Evolutionary conservation across 2,113 vertebrate species (phyloP), one percentile per base, ranked within the genome.

Genomic region (Zosterops japonicus): DNA sequence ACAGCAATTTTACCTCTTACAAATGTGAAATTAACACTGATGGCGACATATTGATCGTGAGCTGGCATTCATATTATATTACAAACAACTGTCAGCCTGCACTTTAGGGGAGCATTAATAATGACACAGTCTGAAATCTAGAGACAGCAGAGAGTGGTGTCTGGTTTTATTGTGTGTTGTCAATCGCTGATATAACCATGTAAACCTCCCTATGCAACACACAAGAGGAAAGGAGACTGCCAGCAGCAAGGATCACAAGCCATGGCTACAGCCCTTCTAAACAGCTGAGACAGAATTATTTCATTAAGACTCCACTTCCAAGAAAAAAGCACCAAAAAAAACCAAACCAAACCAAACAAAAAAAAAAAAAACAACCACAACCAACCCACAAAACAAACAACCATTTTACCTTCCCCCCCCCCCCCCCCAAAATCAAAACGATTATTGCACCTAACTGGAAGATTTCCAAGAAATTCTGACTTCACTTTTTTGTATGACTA

Each of bases 121-220:
- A 29, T 3, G 7, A 39, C 56, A 69, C 1, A 4, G 47, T 70
- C 74, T 31, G 80, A 81, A 90, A 94, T 44, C 56, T 76, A 71
- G 63, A 60, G 41, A 69, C 35, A 88, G 52, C 59, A 89, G 25
- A 89, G 55, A 77, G n/a, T 0, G 0, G 18, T 8, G 18, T 61
- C 59, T 44, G 25, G 24, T 11, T 61, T 67, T 63, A 80, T 21
- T 2, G 21, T 7, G n/a, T n/a, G 22, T 27, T 80, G 36, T 39
- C 36, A 65, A 14, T 46, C 22, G 27, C 35, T 52, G 36, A 25
- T 36, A 9, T 10, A 82, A 85, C 31, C 18, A 6, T 0, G 9
- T 49, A 88, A 18, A 69, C 36, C 49, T 94, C 47, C 2, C 5
- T 33, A 33, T 0, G 0, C 35, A 72, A 44, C 0, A 0, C 14